phyloP scores from a whole-genome alignment of 2,113 vertebrate genomes.

The Dermatemys mawii region DNA sequence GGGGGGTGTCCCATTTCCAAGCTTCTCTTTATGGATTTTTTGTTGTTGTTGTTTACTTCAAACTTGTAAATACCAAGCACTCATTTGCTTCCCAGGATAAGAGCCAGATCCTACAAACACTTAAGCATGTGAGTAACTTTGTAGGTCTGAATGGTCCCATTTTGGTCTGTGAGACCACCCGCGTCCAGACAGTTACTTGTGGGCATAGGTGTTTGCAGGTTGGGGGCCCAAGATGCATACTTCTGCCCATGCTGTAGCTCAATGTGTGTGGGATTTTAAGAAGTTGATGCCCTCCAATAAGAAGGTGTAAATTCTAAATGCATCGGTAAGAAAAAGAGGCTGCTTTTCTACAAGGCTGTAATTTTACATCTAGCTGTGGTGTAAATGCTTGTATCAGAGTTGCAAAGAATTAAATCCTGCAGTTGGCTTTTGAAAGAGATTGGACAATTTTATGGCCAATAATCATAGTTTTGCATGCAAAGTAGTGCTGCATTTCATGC shows the following conservation, averaged over 20 bases:
- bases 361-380: neutral
- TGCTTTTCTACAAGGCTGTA: neutral
- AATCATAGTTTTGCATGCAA: neutral
- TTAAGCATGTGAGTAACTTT: neutral
- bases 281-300: neutral
- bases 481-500: neutral
- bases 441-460: neutral
- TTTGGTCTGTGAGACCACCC: neutral
- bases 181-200: neutral
- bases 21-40: no score
- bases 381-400: neutral
- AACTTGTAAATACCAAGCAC: neutral
- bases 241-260: neutral
- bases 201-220: neutral
- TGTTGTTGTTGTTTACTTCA: neutral
- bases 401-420: neutral
- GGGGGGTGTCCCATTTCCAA: neutral
- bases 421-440: neutral
- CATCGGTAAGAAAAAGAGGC: neutral
- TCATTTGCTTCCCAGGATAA: neutral
- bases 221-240: neutral
- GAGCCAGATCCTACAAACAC: neutral
- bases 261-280: neutral
- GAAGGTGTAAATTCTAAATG: neutral
- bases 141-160: neutral